A percentile compares a stretch with the other conserved stretches of the same genome.
phyloP scores from a whole-genome alignment of 2,888 invertebrate species.

The Lasioglossum morio region DNA sequence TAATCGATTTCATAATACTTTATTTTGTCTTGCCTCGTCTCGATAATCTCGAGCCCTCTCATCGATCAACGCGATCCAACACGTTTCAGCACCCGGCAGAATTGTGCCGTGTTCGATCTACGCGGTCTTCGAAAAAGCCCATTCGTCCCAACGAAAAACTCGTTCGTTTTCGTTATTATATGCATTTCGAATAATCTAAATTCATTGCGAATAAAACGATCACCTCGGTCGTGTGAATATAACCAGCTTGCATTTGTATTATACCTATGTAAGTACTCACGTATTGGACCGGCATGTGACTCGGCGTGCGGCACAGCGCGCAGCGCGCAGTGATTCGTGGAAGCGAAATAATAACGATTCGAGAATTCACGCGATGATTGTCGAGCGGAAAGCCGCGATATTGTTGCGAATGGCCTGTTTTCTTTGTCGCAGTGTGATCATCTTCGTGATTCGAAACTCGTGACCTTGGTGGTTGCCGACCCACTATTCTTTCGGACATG shows the following conservation, averaged over 20 bases:
- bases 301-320: not conserved
- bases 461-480: not conserved
- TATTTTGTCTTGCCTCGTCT: not conserved
- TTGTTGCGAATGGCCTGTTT: not conserved
- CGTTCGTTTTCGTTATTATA: not conserved
- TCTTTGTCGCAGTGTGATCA: constrained; percentile 2
- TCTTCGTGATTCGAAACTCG: not conserved
- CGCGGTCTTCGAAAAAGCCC: too few relatives aligned
- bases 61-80: not conserved
- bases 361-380: not conserved
- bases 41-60: not conserved
- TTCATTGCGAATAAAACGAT: not conserved
- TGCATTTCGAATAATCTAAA: not conserved
- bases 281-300: not conserved
- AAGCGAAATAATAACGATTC: not conserved
- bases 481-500: not conserved
- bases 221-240: too few relatives aligned
- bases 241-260: not conserved
- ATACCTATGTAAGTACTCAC: not conserved
- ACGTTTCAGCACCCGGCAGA: not conserved
- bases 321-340: not conserved
- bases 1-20: constrained; percentile 31
- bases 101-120: not conserved
- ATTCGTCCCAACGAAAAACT: too few relatives aligned
- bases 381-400: not conserved